phyloP scores from a whole-genome alignment of 2,113 vertebrate genomes.

The Salvator merianae region DNA sequence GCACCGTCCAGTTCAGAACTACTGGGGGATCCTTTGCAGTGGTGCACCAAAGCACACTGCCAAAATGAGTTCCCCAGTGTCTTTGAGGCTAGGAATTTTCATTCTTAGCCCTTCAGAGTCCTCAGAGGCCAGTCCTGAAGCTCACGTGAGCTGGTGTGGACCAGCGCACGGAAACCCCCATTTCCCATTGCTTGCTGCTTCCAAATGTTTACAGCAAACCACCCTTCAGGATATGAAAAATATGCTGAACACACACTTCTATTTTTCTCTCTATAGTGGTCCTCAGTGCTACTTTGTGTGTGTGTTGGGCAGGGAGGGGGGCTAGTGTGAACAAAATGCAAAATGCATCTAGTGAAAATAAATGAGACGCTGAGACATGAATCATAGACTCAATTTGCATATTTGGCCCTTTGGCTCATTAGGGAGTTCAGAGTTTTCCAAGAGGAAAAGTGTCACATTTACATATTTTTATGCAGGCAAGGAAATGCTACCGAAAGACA shows the following conservation, averaged over 20 bases:
- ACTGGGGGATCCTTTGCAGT: no score
- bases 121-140: no score
- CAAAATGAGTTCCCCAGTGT: no score
- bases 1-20: no score
- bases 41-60: no score
- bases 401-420: slow-evolving; percentile 62
- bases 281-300: slow-evolving; percentile 51
- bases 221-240: slow-evolving; percentile 70
- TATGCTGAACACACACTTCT: slow-evolving; percentile 48
- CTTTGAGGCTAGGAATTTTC: no score
- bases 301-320: background rate
- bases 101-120: no score
- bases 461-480: slow-evolving; percentile 51
- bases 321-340: slow-evolving; percentile 69
- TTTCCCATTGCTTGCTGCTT: slow-evolving; percentile 59
- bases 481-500: slow-evolving; percentile 42
- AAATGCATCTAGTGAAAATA: slow-evolving; percentile 74
- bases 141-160: slow-evolving; percentile 54
- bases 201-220: slow-evolving; percentile 68
- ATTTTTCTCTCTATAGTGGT: slow-evolving; percentile 45
- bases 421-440: slow-evolving; percentile 54
- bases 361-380: slow-evolving; percentile 56
- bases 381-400: slow-evolving; percentile 69
- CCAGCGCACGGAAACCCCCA: slow-evolving; percentile 55
- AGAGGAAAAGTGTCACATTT: slow-evolving; percentile 55